Evolutionary conservation across 2,113 vertebrate species (phyloP).

Genomic region (Butorides virescens): DNA sequence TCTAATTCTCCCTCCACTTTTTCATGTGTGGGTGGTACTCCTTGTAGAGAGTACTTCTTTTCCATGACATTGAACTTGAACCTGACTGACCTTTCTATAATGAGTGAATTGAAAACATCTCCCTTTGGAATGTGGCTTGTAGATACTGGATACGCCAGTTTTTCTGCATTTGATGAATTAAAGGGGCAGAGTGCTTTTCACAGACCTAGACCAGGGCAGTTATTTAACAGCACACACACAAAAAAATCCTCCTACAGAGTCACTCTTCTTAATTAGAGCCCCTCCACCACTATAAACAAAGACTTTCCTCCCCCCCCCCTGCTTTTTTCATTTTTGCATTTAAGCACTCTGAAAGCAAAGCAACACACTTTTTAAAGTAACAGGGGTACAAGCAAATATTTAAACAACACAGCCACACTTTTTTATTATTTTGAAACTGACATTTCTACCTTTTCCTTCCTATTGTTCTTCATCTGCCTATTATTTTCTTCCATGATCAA

Average conservation of each 20-base stretch:
- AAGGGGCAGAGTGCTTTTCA: slow-evolving; percentile 82
- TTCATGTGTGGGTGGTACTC: slow-evolving; percentile 89
- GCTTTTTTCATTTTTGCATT: not conserved
- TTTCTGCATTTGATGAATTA: slow-evolving; percentile 89
- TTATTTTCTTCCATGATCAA: slow-evolving; percentile 15
- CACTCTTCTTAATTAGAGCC: slow-evolving; percentile 66
- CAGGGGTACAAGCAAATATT: slow-evolving; percentile 45
- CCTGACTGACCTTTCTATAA: slow-evolving; percentile 91
- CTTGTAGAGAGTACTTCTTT: slow-evolving; percentile 89
- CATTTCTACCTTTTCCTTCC: not conserved
- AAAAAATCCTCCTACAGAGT: slow-evolving; percentile 22
- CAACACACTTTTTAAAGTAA: slow-evolving; percentile 19
- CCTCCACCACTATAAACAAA: slow-evolving; percentile 52
- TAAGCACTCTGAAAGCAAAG: not conserved
- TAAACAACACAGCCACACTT: not conserved
- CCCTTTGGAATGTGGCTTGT: slow-evolving; percentile 95
- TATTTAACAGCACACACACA: slow-evolving; percentile 58
- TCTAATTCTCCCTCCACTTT: slow-evolving; percentile 85
- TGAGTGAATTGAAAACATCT: slow-evolving; percentile 99
- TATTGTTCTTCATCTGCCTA: slow-evolving; percentile 48
- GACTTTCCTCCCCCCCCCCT: not conserved
- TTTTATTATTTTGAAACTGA: not conserved
- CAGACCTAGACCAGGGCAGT: slow-evolving; percentile 72
- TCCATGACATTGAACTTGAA: slow-evolving; percentile 99
- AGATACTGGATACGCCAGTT: slow-evolving; percentile 84